A percentile compares a stretch with the other conserved stretches of the same genome.
These are phyloP conservation scores for Ecdyonurus torrentis DNA, from an alignment of 2,888 invertebrate species.

Conservation along the genomic window DNA sequence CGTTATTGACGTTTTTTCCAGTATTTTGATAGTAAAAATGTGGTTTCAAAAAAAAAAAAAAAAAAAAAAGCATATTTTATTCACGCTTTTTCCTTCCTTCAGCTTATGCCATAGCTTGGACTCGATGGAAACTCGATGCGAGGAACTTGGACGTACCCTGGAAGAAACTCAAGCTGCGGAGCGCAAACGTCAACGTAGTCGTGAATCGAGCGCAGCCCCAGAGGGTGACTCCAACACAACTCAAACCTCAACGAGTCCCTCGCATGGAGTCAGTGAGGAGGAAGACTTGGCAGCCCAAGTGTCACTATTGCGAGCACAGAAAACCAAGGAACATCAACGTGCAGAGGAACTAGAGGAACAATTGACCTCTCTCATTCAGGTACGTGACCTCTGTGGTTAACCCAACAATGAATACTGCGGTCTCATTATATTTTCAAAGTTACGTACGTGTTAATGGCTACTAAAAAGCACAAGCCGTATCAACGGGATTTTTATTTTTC, in stretches of 20 bases:
- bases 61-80: too few species aligned
- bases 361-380: not conserved
- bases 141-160: slow-evolving; percentile 63
- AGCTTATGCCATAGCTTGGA: slow-evolving; percentile 61
- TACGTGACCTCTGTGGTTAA: not conserved
- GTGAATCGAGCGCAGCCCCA: not conserved
- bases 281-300: not conserved
- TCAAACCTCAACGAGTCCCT: not conserved
- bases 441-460: too few species aligned
- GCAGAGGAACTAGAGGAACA: slow-evolving; percentile 15
- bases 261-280: not conserved
- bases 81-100: too few species aligned
- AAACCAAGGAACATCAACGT: slow-evolving; percentile 24
- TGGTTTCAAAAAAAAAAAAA: too few species aligned
- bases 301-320: not conserved
- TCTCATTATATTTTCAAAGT: too few species aligned
- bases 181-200: not conserved
- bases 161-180: slow-evolving; percentile 40
- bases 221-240: not conserved
- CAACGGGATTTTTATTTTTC: too few species aligned
- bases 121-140: slow-evolving; percentile 61
- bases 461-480: too few species aligned
- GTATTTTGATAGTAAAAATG: too few species aligned
- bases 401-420: too few species aligned
- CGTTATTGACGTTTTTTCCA: slow-evolving; percentile 8